Evolutionary conservation across 2,888 invertebrate species (phyloP).

Genomic region (Electrophaes corylata): DNA sequence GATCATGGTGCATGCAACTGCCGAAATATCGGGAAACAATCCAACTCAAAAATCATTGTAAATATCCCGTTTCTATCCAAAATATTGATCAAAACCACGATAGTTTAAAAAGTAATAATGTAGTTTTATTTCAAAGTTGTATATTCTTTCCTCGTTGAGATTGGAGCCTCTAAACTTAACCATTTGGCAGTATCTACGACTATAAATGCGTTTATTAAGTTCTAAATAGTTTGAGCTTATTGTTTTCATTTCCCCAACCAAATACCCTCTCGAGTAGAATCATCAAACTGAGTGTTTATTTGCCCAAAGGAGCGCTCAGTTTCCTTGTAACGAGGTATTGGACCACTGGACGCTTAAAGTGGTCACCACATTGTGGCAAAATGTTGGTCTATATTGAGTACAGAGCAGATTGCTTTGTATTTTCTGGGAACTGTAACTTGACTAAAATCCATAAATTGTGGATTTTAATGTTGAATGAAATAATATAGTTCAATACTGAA

Average conservation of each 20-base stretch:
- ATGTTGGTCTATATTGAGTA: constrained; percentile 21
- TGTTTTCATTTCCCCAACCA: background rate
- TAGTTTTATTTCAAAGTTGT: too few relatives aligned
- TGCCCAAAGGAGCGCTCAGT: constrained; percentile 10
- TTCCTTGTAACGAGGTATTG: constrained; percentile 19
- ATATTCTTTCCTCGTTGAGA: too few relatives aligned
- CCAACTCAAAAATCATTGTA: too few relatives aligned
- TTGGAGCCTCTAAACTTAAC: too few relatives aligned
- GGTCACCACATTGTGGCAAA: constrained; percentile 19
- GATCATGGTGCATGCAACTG: too few relatives aligned
- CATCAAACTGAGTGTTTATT: background rate
- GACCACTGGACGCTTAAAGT: constrained; percentile 16
- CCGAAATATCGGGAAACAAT: too few relatives aligned
- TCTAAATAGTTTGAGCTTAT: background rate
- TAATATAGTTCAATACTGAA: background rate
- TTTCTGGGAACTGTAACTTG: background rate
- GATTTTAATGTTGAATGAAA: background rate
- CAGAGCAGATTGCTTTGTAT: constrained; percentile 18
- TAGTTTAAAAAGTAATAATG: too few relatives aligned
- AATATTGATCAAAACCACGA: too few relatives aligned
- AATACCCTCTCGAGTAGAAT: background rate
- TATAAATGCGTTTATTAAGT: too few relatives aligned
- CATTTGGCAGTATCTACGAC: too few relatives aligned
- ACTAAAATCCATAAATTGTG: constrained; percentile 9
- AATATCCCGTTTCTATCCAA: too few relatives aligned